Evolutionary conservation across 2,113 vertebrate genomes (phyloP), one percentile per base, ranked within the genome.

Genomic region (Notarius lentiginosus): DNA sequence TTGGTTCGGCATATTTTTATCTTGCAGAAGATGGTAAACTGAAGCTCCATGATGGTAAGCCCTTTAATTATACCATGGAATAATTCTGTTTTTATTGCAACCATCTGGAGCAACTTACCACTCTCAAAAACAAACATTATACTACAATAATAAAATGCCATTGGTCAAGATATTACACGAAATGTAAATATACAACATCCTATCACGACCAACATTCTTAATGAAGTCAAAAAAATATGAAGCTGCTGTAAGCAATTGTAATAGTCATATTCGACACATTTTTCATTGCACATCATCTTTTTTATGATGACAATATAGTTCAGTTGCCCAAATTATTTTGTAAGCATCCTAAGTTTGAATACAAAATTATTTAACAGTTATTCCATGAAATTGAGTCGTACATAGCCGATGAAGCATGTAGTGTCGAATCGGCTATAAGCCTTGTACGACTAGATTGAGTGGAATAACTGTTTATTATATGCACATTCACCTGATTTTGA

Each of bases 31-130:
- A 75, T 81, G 60, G 82, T 70, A 79, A 87, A 87, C 82, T 85
- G 34, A 75, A 34, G 82, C 75, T 89, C 86, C 72, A 79, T 86
- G 34, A 84, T 88, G 49, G 30, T 49, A 60, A 87, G 86, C 83
- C 90, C 91, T 91, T 85, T 91, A 89, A 92, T 92, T 91, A 91
- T 84, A 76, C 87, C 60, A 77, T 81, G 87, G 87, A 87, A 91
- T 91, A 90, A 90, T 90, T 84, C 70, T 82, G 79, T 65, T 90
- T 91, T 90, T 91, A 91, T 89, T 86, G 88, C 88, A 79, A 79
- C 75, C 91, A 92, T 89, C 87, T 91, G 91, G 77, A 82, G 65
- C 47, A 63, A 55, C 12, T 47, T 82, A 85, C 88, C 91, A 79
- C 90, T 91, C 87, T 84, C 89, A 84, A 87, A 72, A 60, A 80